phyloP scores from a whole-genome alignment of 2,113 vertebrate species.

The Natator depressus region DNA sequence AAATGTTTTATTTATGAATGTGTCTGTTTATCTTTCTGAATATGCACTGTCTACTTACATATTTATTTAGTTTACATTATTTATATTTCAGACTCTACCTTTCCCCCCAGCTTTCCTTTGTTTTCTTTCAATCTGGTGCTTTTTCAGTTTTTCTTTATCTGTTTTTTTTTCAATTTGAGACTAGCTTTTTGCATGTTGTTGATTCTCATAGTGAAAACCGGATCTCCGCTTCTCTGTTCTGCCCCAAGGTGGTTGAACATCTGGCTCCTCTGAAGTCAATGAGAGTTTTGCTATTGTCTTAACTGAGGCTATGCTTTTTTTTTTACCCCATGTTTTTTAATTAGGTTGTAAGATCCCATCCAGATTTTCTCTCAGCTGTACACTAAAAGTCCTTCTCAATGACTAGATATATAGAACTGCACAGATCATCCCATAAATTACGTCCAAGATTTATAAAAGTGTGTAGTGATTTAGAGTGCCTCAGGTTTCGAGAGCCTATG shows the following conservation, averaged over 20 bases:
- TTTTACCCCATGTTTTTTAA: background rate
- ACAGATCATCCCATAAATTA: background rate
- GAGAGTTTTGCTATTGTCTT: background rate
- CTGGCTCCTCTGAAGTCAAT: background rate
- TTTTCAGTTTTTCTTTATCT: background rate
- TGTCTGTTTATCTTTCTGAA: background rate
- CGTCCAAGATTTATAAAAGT: background rate
- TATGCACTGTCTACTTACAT: background rate
- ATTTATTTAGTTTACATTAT: background rate
- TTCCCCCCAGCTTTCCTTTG: background rate
- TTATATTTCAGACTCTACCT: background rate
- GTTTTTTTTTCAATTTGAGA: background rate
- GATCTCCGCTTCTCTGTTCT: background rate
- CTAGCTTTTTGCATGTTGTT: background rate
- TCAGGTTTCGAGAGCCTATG: background rate
- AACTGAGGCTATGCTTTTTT: background rate
- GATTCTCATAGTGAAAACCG: background rate
- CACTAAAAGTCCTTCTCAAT: background rate
- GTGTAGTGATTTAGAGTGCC: background rate
- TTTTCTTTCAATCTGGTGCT: background rate
- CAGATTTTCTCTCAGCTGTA: background rate
- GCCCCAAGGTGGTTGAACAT: background rate
- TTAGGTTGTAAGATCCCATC: background rate
- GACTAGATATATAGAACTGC: background rate
- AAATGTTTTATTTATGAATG: background rate